These are phyloP conservation scores for Rhimphoctona megacephalus DNA, from an alignment of 2,888 invertebrate genomes.

Conservation along the genomic window DNA sequence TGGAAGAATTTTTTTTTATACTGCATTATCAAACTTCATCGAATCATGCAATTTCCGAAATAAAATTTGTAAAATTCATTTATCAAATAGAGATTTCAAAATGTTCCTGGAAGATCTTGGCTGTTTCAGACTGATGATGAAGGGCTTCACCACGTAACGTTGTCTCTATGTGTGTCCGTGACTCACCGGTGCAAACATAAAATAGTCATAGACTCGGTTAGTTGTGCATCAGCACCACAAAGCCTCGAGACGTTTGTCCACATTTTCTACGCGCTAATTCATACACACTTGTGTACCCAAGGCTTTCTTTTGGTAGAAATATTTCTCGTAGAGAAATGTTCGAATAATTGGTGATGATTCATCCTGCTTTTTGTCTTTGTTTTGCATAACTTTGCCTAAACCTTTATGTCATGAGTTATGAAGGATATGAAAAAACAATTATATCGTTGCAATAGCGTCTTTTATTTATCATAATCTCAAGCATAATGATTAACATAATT, in stretches of 20 bases:
- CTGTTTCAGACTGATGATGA: slow-evolving; percentile 72
- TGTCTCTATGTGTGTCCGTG: slow-evolving; percentile 77
- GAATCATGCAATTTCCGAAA: background rate
- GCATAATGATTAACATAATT: too few relatives aligned
- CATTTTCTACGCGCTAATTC: slow-evolving; percentile 9
- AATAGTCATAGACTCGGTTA: slow-evolving; percentile 78
- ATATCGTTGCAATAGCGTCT: too few relatives aligned
- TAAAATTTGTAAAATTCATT: background rate
- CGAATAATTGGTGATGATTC: slow-evolving; percentile 13
- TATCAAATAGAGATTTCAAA: background rate
- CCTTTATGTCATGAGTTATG: background rate
- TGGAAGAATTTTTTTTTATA: too few relatives aligned
- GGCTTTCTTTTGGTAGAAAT: slow-evolving; percentile 11
- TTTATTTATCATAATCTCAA: too few relatives aligned
- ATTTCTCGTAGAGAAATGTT: background rate
- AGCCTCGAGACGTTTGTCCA: slow-evolving; percentile 23
- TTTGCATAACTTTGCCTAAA: background rate
- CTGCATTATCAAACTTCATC: background rate
- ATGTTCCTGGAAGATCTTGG: background rate
- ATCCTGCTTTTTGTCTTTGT: background rate
- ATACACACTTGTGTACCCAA: slow-evolving; percentile 21
- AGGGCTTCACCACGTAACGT: slow-evolving; percentile 78
- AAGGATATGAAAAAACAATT: too few relatives aligned
- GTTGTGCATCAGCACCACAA: slow-evolving; percentile 71
- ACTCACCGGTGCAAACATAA: slow-evolving; percentile 81